Base-by-base conservation (phyloP, 35 echinoderm and acorn worm species). In the Eucidaris tribuloides region DNA sequence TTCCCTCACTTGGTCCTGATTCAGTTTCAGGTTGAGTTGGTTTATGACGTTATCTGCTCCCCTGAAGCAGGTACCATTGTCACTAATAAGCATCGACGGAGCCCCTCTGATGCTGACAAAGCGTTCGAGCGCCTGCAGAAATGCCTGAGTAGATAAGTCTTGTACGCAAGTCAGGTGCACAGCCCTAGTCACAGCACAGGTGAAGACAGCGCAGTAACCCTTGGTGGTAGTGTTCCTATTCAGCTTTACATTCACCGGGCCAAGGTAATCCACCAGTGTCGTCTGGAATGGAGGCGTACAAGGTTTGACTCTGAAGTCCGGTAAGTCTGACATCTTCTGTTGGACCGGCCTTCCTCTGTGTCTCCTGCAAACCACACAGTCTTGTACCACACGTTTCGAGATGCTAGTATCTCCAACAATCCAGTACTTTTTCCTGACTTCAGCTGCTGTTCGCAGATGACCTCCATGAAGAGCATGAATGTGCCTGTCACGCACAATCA, bases 201-300 rank as follows among this genome's bases (percentile, higher is more conserved):
- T 92, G 63, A 87, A 92, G 5, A 92, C 65, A 45, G 77, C 84
- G 59, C 90, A 92, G 83, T 92, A 86, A 45, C 90, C 90, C 52
- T 86, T 87, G 70, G 57, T 79, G n/a, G 90, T 83, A 58, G 90
- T 92, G 84, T 92, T 88, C 23, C 84, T 52, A 35, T 83, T 91
- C 27, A 92, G 46, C 66, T 92, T 92, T 27, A 92, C 84, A 22
- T 82, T 92, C 11, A 92, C 64, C 42, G 90, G 90, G 7, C 90
- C 90, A 29, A 92, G 64, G 52, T 92, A 87, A 41, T 92, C 90
- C 5, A 87, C 90, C n/a, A 87, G 32, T 25, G 90, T 93, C 14
- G 91, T 93, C 42, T 79, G 46, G 56, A 93, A 88, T 1, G 85
- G 91, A 1, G 88, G 81, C 22, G 88, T 57, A 64, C 85, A 9